Evolutionary conservation across 2,113 vertebrate genomes (phyloP).

Genomic region (Forbesichthys agassizii): DNA sequence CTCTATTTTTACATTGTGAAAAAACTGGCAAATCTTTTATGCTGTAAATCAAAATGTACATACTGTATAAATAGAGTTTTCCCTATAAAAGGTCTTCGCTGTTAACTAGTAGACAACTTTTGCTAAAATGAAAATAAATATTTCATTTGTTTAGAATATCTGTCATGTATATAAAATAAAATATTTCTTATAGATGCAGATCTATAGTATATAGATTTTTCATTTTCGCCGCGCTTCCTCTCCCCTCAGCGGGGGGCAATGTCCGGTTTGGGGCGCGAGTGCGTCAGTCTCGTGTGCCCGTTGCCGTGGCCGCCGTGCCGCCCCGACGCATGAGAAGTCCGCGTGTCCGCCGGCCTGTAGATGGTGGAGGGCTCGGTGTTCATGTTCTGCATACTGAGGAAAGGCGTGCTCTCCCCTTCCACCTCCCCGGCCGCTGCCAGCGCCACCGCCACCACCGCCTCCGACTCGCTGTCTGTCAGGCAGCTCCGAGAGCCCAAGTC

Average conservation of each 20-base stretch:
- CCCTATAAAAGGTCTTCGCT: slow-evolving; percentile 99
- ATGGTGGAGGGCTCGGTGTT: slow-evolving; percentile 86
- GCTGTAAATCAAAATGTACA: slow-evolving; percentile 99
- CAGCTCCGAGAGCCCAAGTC: slow-evolving; percentile 94
- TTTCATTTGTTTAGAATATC: slow-evolving; percentile 98
- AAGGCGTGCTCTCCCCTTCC: slow-evolving; percentile 94
- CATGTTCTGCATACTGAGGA: slow-evolving; percentile 93
- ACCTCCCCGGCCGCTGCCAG: slow-evolving; percentile 81
- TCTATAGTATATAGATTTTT: slow-evolving; percentile 76
- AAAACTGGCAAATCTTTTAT: slow-evolving; percentile 98
- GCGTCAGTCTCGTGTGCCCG: slow-evolving; percentile 83
- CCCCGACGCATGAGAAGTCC: slow-evolving; percentile 91
- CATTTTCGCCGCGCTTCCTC: slow-evolving; percentile 33
- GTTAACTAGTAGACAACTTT: slow-evolving; percentile 99
- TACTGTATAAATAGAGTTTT: slow-evolving; percentile 95
- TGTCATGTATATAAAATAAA: slow-evolving; percentile 99
- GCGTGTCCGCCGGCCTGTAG: slow-evolving; percentile 86
- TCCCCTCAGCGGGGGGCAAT: slow-evolving; percentile 86
- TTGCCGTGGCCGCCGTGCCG: slow-evolving; percentile 80
- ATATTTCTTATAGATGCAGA: slow-evolving; percentile 88
- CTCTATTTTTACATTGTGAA: slow-evolving; percentile 97
- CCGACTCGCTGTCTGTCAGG: slow-evolving; percentile 90
- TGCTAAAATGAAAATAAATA: slow-evolving; percentile 99
- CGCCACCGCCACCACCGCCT: slow-evolving; percentile 64
- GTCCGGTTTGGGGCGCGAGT: slow-evolving; percentile 84